These are phyloP conservation scores for Enteromius unitaeniatus DNA, from an alignment of 2,797 vertebrate species.

Conservation along the genomic window DNA sequence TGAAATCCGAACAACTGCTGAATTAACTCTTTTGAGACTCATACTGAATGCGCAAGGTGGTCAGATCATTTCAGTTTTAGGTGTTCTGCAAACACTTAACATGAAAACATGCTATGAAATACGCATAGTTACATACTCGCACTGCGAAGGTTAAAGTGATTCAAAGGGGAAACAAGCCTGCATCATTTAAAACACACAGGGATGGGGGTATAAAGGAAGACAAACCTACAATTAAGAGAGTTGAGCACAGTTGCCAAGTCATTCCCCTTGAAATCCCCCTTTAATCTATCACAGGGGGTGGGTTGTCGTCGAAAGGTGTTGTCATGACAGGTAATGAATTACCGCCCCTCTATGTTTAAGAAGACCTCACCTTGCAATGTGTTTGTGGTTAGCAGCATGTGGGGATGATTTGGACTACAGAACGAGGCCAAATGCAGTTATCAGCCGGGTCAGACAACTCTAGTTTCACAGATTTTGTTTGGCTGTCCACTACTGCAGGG, in stretches of 20 bases:
- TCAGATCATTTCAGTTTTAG: constrained; percentile 9
- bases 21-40: constrained; percentile 6
- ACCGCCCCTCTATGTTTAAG: constrained; percentile 37
- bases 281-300: constrained; percentile 62
- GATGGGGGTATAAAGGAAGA: constrained; percentile 33
- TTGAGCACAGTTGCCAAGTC: constrained; percentile 55
- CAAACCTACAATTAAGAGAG: constrained; percentile 53
- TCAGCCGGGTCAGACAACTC: constrained; percentile 1
- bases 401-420: constrained; percentile 38
- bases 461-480: background rate
- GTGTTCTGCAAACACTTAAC: background rate
- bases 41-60: background rate
- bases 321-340: constrained; percentile 61
- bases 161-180: constrained; percentile 49
- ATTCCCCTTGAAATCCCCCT: constrained; percentile 64
- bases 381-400: constrained; percentile 52
- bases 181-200: constrained; percentile 33
- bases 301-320: constrained; percentile 42
- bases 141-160: constrained; percentile 33
- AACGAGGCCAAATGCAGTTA: constrained; percentile 20
- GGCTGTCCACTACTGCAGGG: background rate
- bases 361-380: constrained; percentile 58
- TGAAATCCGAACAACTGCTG: constrained; percentile 25
- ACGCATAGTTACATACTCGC: background rate
- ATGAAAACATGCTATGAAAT: background rate